phyloP scores from a whole-genome alignment of 2,113 vertebrate genomes.

The Oxygymnocypris stewartii region DNA sequence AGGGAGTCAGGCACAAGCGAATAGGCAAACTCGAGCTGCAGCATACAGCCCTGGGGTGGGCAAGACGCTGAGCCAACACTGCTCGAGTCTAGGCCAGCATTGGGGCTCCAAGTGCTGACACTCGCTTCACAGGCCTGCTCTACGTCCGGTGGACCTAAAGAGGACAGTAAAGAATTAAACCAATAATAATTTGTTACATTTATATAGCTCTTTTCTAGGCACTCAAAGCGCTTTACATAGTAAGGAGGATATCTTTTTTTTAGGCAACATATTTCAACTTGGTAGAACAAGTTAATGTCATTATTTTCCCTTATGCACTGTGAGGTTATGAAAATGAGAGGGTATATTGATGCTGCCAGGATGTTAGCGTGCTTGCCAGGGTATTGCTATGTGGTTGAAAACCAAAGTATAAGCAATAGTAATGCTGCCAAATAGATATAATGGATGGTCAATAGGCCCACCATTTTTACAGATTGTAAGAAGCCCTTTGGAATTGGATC shows the following conservation, averaged over 20 bases:
- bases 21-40: conserved; percentile 88
- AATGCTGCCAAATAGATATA: neutral
- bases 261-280: neutral
- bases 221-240: too few relatives aligned
- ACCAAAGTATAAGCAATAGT: neutral
- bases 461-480: neutral
- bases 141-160: conserved; percentile 90
- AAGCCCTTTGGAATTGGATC: neutral
- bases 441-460: neutral
- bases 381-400: neutral
- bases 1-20: conserved; percentile 88
- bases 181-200: too few relatives aligned
- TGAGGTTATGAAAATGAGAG: neutral
- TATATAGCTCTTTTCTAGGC: too few relatives aligned
- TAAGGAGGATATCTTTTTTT: neutral
- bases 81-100: conserved; percentile 82
- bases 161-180: neutral
- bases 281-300: neutral
- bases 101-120: conserved; percentile 95
- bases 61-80: conserved; percentile 81
- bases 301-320: neutral
- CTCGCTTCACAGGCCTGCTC: conserved; percentile 95
- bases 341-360: neutral
- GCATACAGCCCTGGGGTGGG: conserved; percentile 90
- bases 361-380: neutral